Base-by-base conservation (phyloP, 2,888 invertebrate genomes). In the Pelosia muscerda region DNA sequence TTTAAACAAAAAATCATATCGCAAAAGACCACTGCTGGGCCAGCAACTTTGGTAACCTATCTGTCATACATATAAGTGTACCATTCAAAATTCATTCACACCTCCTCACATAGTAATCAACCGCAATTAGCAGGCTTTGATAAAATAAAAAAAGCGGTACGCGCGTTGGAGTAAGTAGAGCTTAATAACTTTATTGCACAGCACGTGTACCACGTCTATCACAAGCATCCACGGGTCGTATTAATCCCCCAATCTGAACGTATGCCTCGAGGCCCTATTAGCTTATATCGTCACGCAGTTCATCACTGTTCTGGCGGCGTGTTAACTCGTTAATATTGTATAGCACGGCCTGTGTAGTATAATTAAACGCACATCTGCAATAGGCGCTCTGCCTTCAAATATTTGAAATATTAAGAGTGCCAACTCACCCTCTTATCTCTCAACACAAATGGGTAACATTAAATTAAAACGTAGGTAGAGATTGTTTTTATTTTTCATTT, bases 171-270 rank as follows among this genome's bases (percentile, higher is more conserved):
- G 57, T 31, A 65, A 56, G 59, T 31, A 66, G 63, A 54, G 63
- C 72, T 73, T 81, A 74, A 75, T 71, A 64, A 68, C 72, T 75
- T 74, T 65, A 72, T 77, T 82, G 74, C 62, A 65, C 69, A 77
- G 72, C 63, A 66, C 57, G 66, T 19, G 65, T 68, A 57, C 63
- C 72, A 68, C 67, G 65, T 78, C 62, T 79, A 69, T 72, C 60
- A 68, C 66, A 69, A 72, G 73, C 73, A 72, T 69, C 73, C 68
- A 70, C 70, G 67, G 75, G 70, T 73, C 72, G 66, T 76, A 73
- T 80, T 79, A 79, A 74, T 68, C 76, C 72, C 71, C 61, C 73
- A 78, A 78, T 73, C 78, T 71, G 73, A 63, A 76, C 73, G 69
- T 73, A 70, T 71, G 72, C 73, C 76, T 71, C 63, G 28, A 68